Percentiles rank a stretch among this genome's conserved stretches.
phyloP scores from a whole-genome alignment of 2,888 invertebrate species.

The Luperina testacea region DNA sequence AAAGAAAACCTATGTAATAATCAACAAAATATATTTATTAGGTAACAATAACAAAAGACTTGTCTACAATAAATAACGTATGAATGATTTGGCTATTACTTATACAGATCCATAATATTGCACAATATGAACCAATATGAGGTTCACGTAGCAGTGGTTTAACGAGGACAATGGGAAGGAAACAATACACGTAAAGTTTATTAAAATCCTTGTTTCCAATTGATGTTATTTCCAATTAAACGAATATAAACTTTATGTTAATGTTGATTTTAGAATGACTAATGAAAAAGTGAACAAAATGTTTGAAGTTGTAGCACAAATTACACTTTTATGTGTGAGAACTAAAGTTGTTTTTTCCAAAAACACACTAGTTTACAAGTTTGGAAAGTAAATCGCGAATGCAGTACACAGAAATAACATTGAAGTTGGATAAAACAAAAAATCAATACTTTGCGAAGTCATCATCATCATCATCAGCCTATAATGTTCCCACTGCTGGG shows the following conservation, averaged over 20 bases:
- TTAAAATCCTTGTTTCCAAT: neutral
- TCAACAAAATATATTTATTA: conserved; percentile 41
- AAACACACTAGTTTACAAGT: neutral
- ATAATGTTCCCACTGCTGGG: too few species aligned
- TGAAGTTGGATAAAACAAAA: neutral
- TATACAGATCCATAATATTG: conserved; percentile 48
- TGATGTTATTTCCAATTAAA: neutral
- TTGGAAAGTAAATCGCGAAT: neutral
- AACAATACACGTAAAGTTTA: neutral
- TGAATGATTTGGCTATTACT: conserved; percentile 16
- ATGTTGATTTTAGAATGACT: conserved; percentile 13
- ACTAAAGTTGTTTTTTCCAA: neutral
- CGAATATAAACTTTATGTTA: neutral
- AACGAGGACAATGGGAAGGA: neutral
- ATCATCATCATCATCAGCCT: too few species aligned
- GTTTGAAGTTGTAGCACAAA: neutral
- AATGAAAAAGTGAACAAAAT: neutral
- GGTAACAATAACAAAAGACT: conserved; percentile 50
- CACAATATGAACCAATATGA: conserved; percentile 21
- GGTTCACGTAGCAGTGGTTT: conserved; percentile 12
- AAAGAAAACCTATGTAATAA: conserved; percentile 23
- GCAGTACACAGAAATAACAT: neutral
- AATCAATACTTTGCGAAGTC: too few species aligned
- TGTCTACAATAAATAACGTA: conserved; percentile 53
- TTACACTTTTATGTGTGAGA: neutral